Percentiles rank a stretch among this genome's conserved stretches.
These are phyloP conservation scores for Cinara cedri DNA, from an alignment of 2,888 invertebrate species.

Conservation along the genomic window DNA sequence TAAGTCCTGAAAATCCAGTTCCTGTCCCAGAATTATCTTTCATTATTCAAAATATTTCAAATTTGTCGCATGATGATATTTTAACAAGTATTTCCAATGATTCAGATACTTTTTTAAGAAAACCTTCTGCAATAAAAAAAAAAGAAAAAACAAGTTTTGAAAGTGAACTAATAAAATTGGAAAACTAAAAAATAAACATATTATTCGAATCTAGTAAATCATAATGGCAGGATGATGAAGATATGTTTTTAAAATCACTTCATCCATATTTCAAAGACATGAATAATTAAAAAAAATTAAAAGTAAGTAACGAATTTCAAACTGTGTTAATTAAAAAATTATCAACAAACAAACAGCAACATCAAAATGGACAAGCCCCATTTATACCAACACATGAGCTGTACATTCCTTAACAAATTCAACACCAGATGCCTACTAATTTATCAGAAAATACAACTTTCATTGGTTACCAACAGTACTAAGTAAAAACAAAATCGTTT, in stretches of 20 bases:
- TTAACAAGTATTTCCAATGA: constrained; percentile 33
- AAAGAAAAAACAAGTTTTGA: constrained; percentile 14
- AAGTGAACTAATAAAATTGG: constrained; percentile 26
- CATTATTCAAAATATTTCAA: constrained; percentile 11
- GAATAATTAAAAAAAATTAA: constrained; percentile 19
- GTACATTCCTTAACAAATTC: constrained; percentile 13
- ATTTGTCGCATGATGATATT: constrained; percentile 19
- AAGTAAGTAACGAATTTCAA: constrained; percentile 20
- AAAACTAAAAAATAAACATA: constrained; percentile 13
- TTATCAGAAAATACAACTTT: constrained; percentile 32
- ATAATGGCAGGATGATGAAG: constrained; percentile 8
- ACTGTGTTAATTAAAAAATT: constrained; percentile 17
- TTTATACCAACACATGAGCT: constrained; percentile 19
- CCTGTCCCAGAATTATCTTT: constrained; percentile 9
- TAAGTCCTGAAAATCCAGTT: constrained; percentile 31
- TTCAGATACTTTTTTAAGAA: constrained; percentile 17
- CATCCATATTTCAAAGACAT: constrained; percentile 21
- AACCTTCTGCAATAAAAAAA: constrained; percentile 19
- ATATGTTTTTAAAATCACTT: constrained; percentile 26
- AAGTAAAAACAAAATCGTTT: constrained; percentile 3
- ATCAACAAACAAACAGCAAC: constrained; percentile 17
- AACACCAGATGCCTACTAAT: constrained; percentile 23
- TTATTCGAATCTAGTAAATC: constrained; percentile 17
- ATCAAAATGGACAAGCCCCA: constrained; percentile 14
- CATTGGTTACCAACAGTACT: constrained; percentile 6